Conservation (phyloP, 2,888 invertebrate genomes). For the Drosophila borealis region DNA sequence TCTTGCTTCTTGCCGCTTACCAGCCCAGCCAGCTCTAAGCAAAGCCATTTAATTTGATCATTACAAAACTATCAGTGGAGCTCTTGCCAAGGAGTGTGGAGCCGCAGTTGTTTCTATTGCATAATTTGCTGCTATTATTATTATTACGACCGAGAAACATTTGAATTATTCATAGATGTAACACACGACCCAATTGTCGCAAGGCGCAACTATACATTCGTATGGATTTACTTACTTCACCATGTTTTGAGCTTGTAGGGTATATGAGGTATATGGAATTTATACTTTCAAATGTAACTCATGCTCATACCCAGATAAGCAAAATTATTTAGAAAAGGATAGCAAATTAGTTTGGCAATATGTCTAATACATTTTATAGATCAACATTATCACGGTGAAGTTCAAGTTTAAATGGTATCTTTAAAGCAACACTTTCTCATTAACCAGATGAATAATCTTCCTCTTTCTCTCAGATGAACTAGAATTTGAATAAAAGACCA, state of each 20-base stretch:
- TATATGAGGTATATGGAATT: neutral
- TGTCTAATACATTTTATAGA: too few relatives aligned
- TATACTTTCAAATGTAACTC: too few relatives aligned
- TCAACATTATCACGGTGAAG: too few relatives aligned
- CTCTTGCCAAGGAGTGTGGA: slow-evolving; percentile 5
- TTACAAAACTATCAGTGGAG: slow-evolving; percentile 74
- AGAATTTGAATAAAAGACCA: too few relatives aligned
- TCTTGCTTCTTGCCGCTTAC: slow-evolving; percentile 49
- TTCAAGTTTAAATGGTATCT: too few relatives aligned
- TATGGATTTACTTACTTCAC: slow-evolving; percentile 32
- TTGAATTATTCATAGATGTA: slow-evolving; percentile 72
- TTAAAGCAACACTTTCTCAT: too few relatives aligned
- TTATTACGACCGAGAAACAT: slow-evolving; percentile 59
- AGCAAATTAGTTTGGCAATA: too few relatives aligned
- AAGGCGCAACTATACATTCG: slow-evolving; percentile 47
- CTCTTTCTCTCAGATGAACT: too few relatives aligned
- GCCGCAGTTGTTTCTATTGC: slow-evolving; percentile 53
- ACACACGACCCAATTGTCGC: slow-evolving; percentile 60
- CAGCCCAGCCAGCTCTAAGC: slow-evolving; percentile 31
- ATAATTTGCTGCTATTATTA: slow-evolving; percentile 68
- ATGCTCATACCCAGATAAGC: too few relatives aligned
- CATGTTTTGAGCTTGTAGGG: neutral
- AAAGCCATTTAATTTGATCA: slow-evolving; percentile 73
- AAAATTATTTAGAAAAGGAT: too few relatives aligned
- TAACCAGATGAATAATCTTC: too few relatives aligned